These are phyloP conservation scores for Asbolus verrucosus DNA, from an alignment of 1,140 invertebrate species.

Conservation along the genomic window DNA sequence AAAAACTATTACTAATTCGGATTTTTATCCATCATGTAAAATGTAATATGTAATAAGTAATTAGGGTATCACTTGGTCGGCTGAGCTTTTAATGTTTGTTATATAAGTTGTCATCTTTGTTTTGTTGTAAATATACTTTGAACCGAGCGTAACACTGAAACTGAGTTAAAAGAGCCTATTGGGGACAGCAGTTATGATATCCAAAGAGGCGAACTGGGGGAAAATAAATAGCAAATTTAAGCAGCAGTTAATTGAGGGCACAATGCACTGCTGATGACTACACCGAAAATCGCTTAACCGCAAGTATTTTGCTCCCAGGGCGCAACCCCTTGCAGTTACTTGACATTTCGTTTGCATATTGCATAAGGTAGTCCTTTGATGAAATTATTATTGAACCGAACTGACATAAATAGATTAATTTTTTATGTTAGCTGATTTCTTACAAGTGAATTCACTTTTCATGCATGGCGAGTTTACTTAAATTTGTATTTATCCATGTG, in stretches of 20 bases:
- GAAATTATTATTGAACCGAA: slow-evolving; percentile 1
- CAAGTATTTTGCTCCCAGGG: slow-evolving; percentile 42
- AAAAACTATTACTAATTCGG: slow-evolving; percentile 41
- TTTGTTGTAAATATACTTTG: neutral
- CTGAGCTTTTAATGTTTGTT: no score
- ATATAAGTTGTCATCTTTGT: no score
- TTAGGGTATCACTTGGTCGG: no score
- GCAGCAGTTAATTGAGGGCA: slow-evolving; percentile 48
- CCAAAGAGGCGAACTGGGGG: slow-evolving; percentile 19
- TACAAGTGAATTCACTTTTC: no score
- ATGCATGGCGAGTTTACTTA: no score
- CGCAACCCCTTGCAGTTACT: slow-evolving; percentile 34
- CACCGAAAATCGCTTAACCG: slow-evolving; percentile 51
- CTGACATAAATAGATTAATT: no score
- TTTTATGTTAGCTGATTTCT: no score
- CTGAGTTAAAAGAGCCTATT: neutral
- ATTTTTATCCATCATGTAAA: slow-evolving; percentile 3
- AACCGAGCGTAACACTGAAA: slow-evolving; percentile 9
- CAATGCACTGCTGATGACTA: slow-evolving; percentile 50
- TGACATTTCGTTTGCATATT: slow-evolving; percentile 44
- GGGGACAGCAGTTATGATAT: slow-evolving; percentile 33
- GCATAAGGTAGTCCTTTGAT: slow-evolving; percentile 4
- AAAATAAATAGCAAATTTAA: slow-evolving; percentile 42
- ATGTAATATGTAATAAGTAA: no score
- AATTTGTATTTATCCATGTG: no score